These are phyloP conservation scores for Norana najaformis DNA, from an alignment of 2,888 invertebrate genomes.

Conservation along the genomic window DNA sequence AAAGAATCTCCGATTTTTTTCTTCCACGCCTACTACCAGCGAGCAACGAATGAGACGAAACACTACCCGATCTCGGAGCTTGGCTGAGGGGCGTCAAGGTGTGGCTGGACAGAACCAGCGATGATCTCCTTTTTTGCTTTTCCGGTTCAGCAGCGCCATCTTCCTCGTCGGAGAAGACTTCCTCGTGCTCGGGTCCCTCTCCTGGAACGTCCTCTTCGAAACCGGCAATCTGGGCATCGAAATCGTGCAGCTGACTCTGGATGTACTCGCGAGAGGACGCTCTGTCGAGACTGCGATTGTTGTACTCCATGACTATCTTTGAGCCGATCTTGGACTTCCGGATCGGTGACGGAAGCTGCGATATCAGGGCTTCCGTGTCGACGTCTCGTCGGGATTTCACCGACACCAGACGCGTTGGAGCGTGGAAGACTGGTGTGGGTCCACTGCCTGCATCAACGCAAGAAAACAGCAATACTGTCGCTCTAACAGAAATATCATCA, in stretches of 20 bases:
- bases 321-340: neutral
- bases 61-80: neutral
- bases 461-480: neutral
- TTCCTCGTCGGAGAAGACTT: neutral
- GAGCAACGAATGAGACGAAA: neutral
- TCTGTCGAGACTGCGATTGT: neutral
- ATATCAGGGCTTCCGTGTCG: neutral
- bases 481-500: neutral
- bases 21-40: neutral
- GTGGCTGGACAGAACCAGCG: neutral
- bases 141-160: neutral
- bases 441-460: neutral
- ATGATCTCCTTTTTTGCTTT: neutral
- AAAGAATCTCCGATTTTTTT: constrained; percentile 24
- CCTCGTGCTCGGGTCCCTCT: neutral
- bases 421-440: neutral
- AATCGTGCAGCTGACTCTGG: neutral
- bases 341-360: neutral
- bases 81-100: neutral
- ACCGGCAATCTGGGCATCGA: neutral
- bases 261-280: neutral
- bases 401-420: neutral
- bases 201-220: neutral
- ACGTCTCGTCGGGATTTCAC: neutral
- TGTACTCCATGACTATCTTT: neutral